Percentiles rank a stretch among this genome's conserved stretches.
Conservation (phyloP, 2,888 invertebrate species). For the Tinea pellionella region DNA sequence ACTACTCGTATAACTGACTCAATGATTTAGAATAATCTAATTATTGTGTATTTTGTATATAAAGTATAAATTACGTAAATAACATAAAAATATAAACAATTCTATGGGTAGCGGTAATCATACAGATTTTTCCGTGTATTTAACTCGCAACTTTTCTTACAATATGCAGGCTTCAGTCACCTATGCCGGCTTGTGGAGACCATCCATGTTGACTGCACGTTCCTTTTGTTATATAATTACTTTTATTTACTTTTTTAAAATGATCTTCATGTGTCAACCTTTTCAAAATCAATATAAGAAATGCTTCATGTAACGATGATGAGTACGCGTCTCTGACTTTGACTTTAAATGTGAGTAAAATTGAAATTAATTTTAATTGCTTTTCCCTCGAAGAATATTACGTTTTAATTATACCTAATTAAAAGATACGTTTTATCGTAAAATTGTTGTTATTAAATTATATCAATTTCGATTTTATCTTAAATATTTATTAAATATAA, state of each 20-base stretch:
- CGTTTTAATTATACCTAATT: neutral
- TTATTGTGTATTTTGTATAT: neutral
- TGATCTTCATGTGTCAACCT: too few relatives aligned
- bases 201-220: too few relatives aligned
- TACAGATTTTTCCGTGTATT: too few relatives aligned
- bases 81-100: too few relatives aligned
- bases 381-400: neutral
- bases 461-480: neutral
- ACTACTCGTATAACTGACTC: neutral
- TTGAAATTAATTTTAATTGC: neutral
- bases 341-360: neutral
- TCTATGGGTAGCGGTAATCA: too few relatives aligned
- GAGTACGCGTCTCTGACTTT: neutral
- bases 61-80: too few relatives aligned
- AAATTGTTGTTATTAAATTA: neutral
- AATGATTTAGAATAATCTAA: neutral
- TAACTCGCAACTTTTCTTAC: too few relatives aligned
- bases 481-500: neutral
- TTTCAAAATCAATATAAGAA: neutral
- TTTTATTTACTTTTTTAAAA: too few relatives aligned
- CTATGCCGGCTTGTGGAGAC: too few relatives aligned
- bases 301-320: neutral
- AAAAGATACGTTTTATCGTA: neutral
- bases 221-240: too few relatives aligned
- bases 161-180: too few relatives aligned